Conservation (phyloP, 2,888 invertebrate genomes). For the Neoaliturus tenellus region DNA sequence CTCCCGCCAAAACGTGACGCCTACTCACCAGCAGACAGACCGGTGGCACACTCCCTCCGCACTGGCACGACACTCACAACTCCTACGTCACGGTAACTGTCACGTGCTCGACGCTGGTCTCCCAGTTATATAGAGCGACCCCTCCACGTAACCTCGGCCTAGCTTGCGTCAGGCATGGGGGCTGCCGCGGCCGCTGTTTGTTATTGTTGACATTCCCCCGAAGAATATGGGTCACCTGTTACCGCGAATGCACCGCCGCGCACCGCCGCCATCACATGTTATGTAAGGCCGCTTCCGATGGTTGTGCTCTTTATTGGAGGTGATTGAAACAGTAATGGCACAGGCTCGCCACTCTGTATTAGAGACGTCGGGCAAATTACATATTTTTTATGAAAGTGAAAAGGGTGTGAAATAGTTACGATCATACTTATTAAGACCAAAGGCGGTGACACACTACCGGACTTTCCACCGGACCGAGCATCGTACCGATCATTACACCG, state of each 20-base stretch:
- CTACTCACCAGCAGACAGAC: slow-evolving; percentile 6
- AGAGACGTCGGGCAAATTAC: too few species aligned
- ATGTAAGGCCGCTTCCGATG: neutral
- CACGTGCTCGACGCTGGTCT: slow-evolving; percentile 15
- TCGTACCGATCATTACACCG: too few species aligned
- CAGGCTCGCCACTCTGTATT: too few species aligned
- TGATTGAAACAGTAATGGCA: too few species aligned
- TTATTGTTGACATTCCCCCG: slow-evolving; percentile 31
- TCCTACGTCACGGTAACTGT: neutral
- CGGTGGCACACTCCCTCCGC: neutral
- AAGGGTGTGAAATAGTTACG: too few species aligned
- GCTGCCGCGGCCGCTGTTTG: neutral
- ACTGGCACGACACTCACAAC: slow-evolving; percentile 27
- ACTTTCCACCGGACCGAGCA: too few species aligned
- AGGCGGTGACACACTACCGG: too few species aligned
- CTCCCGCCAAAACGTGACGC: neutral
- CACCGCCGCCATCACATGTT: neutral
- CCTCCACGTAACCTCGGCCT: slow-evolving; percentile 15
- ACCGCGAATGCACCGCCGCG: neutral
- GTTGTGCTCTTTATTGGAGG: neutral
- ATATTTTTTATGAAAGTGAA: too few species aligned
- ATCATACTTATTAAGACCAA: too few species aligned
- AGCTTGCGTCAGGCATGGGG: slow-evolving; percentile 32
- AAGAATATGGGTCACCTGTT: neutral
- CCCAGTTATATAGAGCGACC: slow-evolving; percentile 9